Base-by-base conservation (phyloP, 2,888 invertebrate species). In the Scaptomyza reducta region DNA sequence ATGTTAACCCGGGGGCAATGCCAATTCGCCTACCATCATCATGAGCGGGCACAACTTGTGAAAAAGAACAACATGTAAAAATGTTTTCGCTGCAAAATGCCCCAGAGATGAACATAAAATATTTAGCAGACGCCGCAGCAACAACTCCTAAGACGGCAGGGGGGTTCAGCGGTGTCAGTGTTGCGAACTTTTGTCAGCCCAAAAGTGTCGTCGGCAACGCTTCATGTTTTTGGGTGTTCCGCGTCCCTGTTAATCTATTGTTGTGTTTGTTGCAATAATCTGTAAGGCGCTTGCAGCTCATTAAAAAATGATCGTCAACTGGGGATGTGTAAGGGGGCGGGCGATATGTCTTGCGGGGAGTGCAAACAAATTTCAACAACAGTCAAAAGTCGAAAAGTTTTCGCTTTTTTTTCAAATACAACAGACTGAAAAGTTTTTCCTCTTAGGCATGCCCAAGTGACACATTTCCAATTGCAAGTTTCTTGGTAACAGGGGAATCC, bases 101-200 rank as follows among this genome's bases (percentile, higher is more conserved):
- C 89, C 90, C 77, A 67, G 89, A 90, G 90, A 87, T 86, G 81
- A 74, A 79, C 88, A 89, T 91, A 90, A 91, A 91, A 91, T 91
- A 91, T 91, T 91, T 90, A 91, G 90, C 87, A 79, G 88, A 71
- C 80, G 55, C 69, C 56, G 62, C 60, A 40, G 25, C 22, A 57
- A 33, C 42, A 18, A n/a, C 64, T 31, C 49, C 25, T 6, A 2
- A 4, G 27, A 33, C 3, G 14, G 6, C 11, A 10, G 41, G 7
- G 3, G 53, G 35, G 27, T 27, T 3, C 27, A 13, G n/a, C 38
- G 4, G 33, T n/a, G n/a, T n/a, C n/a, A n/a, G n/a, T n/a, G 33
- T 13, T 13, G 60, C 60, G 46, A 64, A 65, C 44, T 75, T 70
- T 62, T 51, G 56, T 29, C 35, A 58, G 59, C 45, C 64, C 60